Conservation (phyloP, 2,797 vertebrate genomes). For the Typhlichthys eigenmanni region DNA sequence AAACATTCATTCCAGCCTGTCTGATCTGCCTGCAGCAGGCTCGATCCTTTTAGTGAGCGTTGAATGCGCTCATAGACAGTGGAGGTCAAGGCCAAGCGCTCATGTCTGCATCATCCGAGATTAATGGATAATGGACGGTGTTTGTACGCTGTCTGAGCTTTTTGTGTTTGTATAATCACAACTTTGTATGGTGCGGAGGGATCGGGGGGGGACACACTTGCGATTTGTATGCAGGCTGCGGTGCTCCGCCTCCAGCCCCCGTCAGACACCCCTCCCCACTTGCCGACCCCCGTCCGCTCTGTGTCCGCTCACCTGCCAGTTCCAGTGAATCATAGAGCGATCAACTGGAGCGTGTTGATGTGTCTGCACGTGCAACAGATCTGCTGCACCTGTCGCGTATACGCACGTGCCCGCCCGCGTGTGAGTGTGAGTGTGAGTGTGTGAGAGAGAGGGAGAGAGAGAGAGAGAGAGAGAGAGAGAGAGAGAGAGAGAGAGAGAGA, state of each 20-base stretch:
- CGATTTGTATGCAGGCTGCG: constrained; percentile 85
- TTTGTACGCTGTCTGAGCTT: constrained; percentile 68
- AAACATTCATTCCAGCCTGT: too few species aligned
- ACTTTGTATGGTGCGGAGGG: constrained; percentile 57
- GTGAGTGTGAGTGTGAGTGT: neutral
- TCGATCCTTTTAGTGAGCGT: too few species aligned
- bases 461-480: neutral
- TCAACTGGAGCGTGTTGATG: constrained; percentile 89
- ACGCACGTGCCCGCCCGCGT: constrained; percentile 18
- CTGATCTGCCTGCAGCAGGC: too few species aligned
- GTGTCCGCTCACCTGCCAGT: constrained; percentile 94
- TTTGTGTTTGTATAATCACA: constrained; percentile 48
- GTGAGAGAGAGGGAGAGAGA: constrained; percentile 1
- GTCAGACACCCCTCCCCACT: constrained; percentile 3
- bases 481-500: neutral
- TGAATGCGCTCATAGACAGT: too few species aligned
- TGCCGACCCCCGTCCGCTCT: constrained; percentile 63
- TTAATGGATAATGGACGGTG: constrained; percentile 32
- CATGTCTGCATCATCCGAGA: too few species aligned
- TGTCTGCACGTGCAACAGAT: constrained; percentile 87
- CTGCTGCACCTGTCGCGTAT: constrained; percentile 85
- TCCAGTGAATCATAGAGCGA: constrained; percentile 89
- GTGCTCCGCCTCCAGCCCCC: constrained; percentile 22
- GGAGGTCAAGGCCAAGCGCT: too few species aligned
- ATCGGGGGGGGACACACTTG: constrained; percentile 21